Evolutionary conservation across 2,888 invertebrate genomes (phyloP), one percentile per base, ranked within the genome.

Genomic region (Chelonus formosanus): DNA sequence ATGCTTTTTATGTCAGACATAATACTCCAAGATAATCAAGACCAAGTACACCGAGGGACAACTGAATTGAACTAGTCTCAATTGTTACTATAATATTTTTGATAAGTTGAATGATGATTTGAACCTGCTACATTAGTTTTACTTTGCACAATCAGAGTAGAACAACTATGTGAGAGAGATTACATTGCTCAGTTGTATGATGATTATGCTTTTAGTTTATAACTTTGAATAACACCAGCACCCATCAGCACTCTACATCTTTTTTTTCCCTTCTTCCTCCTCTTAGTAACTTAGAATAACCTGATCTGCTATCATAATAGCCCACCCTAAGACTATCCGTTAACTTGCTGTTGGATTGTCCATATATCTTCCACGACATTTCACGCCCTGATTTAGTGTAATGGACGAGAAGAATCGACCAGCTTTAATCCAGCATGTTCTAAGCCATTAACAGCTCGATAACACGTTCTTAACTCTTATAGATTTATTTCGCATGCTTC

Each of bases 301-400:
- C 10, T 52, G 50, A 66, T 67, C 66, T 66, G 57, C 67, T 55
- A 67, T 66, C 67, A 65, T 69, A 68, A 71, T 61, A 60, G 43
- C 65, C 68, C 55, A 66, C 61, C 67, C 63, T 48, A 31, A 20
- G 45, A 5, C 54, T 52, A 20, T 48, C 54, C 10, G 43, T 59
- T 54, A 65, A 59, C 57, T 60, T 44, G 31, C 40, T 32, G 34
- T 48, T 32, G 20, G 20, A 54, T 53, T 50, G 53, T 65, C 53
- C 57, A 65, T 53, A 65, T 65, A 58, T 65, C 64, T 65, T 65
- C 52, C 52, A 35, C 20, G 53, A 54, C 65, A 43, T 65, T 67
- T 69, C 70, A 68, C 70, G 63, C 71, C 71, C 67, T 63, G 68
- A 68, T 71, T 68, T 65, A 32, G 50, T 43, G 47, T 65, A 67